Percentiles rank a stretch among this genome's conserved stretches.
phyloP scores from a whole-genome alignment of 2,797 vertebrate genomes.

The Argentina silus region DNA sequence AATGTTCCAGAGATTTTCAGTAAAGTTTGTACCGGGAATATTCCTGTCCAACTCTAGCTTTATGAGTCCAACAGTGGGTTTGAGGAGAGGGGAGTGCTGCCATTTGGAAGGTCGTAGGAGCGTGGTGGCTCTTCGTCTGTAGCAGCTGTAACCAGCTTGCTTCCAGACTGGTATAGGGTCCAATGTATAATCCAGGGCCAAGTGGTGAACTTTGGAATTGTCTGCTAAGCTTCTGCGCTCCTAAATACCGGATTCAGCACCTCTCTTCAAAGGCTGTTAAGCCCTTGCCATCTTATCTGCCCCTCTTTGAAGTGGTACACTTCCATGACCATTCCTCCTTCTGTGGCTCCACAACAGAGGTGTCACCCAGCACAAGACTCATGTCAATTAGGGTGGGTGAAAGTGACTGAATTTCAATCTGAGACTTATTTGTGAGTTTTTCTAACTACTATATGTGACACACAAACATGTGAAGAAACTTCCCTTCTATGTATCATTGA shows the following conservation, averaged over 20 bases:
- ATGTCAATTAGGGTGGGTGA: background rate
- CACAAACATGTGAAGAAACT: too few relatives aligned
- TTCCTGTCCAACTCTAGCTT: too few relatives aligned
- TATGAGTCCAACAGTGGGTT: background rate
- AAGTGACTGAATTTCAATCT: background rate
- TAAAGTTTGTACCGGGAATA: too few relatives aligned
- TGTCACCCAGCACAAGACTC: conserved; percentile 1
- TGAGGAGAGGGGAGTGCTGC: background rate
- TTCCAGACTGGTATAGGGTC: conserved; percentile 27
- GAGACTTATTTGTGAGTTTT: background rate
- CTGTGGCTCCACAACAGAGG: background rate
- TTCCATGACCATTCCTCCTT: conserved; percentile 9
- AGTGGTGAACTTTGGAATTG: conserved; percentile 43
- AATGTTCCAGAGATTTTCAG: too few relatives aligned
- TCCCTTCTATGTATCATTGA: too few relatives aligned
- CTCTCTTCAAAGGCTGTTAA: conserved; percentile 49
- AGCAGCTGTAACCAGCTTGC: conserved; percentile 27
- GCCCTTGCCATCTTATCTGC: conserved; percentile 44
- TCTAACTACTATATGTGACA: background rate
- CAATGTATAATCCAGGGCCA: conserved; percentile 41
- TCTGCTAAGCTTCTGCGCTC: conserved; percentile 46
- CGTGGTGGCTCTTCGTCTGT: conserved; percentile 28
- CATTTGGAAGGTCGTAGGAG: background rate
- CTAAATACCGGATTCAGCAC: conserved; percentile 47
- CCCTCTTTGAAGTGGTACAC: conserved; percentile 42